These are phyloP conservation scores for Chionoecetes opilio DNA, from an alignment of 1,140 invertebrate species.

Conservation along the genomic window DNA sequence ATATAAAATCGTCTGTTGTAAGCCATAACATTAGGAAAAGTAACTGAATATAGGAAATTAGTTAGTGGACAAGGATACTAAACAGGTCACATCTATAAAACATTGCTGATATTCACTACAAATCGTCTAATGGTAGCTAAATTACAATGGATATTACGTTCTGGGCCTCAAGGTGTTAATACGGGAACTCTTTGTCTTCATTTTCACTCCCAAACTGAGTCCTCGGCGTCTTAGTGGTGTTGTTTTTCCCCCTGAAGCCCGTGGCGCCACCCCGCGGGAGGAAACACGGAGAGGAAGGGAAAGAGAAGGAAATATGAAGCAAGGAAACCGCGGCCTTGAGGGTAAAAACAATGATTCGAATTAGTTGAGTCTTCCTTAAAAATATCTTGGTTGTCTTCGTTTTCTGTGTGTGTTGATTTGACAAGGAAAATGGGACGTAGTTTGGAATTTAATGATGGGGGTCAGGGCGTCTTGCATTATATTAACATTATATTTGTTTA, in stretches of 20 bases:
- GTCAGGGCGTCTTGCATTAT: neutral
- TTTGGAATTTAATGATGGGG: neutral
- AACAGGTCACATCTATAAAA: too few species aligned
- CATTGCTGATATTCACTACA: too few species aligned
- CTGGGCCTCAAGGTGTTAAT: too few species aligned
- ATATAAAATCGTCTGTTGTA: too few species aligned
- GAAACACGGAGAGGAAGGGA: neutral
- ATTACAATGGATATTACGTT: too few species aligned
- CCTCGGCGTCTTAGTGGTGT: neutral
- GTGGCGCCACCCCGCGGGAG: neutral
- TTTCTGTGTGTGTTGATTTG: neutral
- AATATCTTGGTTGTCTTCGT: neutral
- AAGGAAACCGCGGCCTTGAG: neutral
- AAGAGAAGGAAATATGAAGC: neutral
- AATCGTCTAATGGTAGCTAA: too few species aligned
- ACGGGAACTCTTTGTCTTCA: too few species aligned
- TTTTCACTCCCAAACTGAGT: too few species aligned
- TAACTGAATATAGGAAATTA: too few species aligned
- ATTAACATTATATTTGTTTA: neutral
- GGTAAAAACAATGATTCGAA: neutral
- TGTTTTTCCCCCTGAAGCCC: slow-evolving; percentile 30
- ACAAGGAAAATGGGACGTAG: neutral
- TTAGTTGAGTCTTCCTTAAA: neutral
- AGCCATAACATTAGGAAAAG: too few species aligned
- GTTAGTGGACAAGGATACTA: too few species aligned